Base-by-base conservation (phyloP, 2,888 invertebrate genomes). In the Agrochola circellaris region DNA sequence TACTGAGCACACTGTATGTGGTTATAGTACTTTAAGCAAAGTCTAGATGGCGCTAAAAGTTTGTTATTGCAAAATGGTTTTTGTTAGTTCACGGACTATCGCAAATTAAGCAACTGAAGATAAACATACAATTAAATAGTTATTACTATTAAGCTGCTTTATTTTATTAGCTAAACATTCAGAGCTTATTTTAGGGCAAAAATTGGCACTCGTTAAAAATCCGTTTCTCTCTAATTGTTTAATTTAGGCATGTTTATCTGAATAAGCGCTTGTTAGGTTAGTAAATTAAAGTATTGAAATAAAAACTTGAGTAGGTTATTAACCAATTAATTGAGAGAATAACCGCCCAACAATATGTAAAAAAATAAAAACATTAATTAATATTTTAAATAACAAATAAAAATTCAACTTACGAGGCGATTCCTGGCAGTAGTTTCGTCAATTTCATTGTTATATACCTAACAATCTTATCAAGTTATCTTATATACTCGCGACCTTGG, bases 391-490 rank as follows among this genome's bases (percentile, higher is more conserved):
- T 23, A 69, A 42, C 34, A 69, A 51, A 23, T 15, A 51, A 60
- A 68, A 20, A 7, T 30, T 51, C 8, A 56, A 87, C 87, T 87
- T 70, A 87, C 87, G 58, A 30, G 68, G 45, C n/a, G 34, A 81
- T 42, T 15, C 65, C 66, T 13, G 70, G 60, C 45, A 84, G 23
- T 15, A 61, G 30, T 62, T 60, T 71, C 26, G 77, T 56, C 67
- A 78, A 62, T 66, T 73, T 82, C 89, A 87, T 87, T 20, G 34
- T 60, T 23, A 26, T 13, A n/a, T 15, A n/a, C n/a, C n/a, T n/a
- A 60, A 20, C 60, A 73, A 77, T 74, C 71, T 83, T 77, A 83
- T 77, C 83, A 23, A 68, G 48, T 56, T 86, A 86, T 75, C 82
- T 70, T 51, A n/a, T 42, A 61, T 23, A 58, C 20, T 23, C 2